Evolutionary conservation across 2,113 vertebrate species (phyloP), one percentile per base, ranked within the genome.

Genomic region (Callipepla squamata): DNA sequence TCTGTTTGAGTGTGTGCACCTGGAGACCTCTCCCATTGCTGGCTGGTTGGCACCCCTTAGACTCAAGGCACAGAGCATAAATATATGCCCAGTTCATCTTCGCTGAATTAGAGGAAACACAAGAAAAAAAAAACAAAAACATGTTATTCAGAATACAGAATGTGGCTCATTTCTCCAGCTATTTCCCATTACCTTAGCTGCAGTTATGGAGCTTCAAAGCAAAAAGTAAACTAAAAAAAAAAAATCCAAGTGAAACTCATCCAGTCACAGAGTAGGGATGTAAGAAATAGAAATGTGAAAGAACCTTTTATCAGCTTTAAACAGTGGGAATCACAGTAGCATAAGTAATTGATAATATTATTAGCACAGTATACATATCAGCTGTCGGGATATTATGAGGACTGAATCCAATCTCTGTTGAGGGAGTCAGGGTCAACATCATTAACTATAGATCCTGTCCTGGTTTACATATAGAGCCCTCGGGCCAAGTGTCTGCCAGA

Each of bases 381-480:
- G 98, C 98, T 99, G 98, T 98, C 98, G 97, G 98, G 98, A 98
- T 98, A 98, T 99, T 99, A 98, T 98, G 98, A 99, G 98, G 98
- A 98, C 98, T 99, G 98, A 99, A 99, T 99, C 98, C 98, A 98
- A 97, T 98, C 98, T 98, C 98, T 99, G 98, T 98, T 98, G 99
- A 98, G 98, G 98, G 99, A 98, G 98, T 98, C 98, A 98, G 98
- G 99, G 99, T 99, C 99, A 99, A 98, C 98, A 98, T 99, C 99
- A 99, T 99, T 99, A 99, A 98, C 98, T 98, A 97, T 97, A 97
- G 97, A 98, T 97, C 97, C 97, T 98, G 97, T 98, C 94, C 97
- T 85, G 62, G 97, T 98, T 98, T 98, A 97, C 96, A 97, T 97
- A 97, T 98, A 98, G 98, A 98, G 96, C 98, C 98, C 98, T 98